Conservation (phyloP, 1,140 invertebrate genomes). For the Philopotamus ludificatus region DNA sequence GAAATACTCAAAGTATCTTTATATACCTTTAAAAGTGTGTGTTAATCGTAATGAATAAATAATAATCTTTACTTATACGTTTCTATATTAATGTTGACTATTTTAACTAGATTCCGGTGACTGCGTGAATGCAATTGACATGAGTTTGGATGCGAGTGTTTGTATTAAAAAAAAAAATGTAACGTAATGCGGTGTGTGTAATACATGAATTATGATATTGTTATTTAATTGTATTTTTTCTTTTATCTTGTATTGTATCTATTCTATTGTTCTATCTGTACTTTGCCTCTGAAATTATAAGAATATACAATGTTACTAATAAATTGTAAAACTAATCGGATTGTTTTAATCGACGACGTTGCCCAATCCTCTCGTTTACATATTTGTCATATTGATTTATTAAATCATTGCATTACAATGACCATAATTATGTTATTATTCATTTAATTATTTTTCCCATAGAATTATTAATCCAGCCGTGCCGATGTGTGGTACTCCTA, state of each 20-base stretch:
- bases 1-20: slow-evolving; percentile 28
- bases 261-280: slow-evolving; percentile 41
- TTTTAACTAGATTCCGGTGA: slow-evolving; percentile 27
- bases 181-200: background rate
- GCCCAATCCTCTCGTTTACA: too few relatives aligned
- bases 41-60: slow-evolving; percentile 31
- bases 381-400: too few relatives aligned
- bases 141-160: slow-evolving; percentile 25
- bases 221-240: slow-evolving; percentile 34
- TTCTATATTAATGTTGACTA: slow-evolving; percentile 41
- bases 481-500: too few relatives aligned
- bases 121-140: slow-evolving; percentile 34
- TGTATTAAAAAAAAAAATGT: slow-evolving; percentile 35
- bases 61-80: slow-evolving; percentile 24
- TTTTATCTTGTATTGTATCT: slow-evolving; percentile 37
- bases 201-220: slow-evolving; percentile 24
- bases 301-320: slow-evolving; percentile 42
- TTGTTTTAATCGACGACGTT: too few relatives aligned
- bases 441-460: too few relatives aligned
- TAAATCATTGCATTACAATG: too few relatives aligned
- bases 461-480: too few relatives aligned
- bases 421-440: too few relatives aligned
- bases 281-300: slow-evolving; percentile 41
- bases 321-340: slow-evolving; percentile 33
- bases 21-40: slow-evolving; percentile 28